Evolutionary conservation across 2,888 invertebrate genomes (phyloP), one percentile per base, ranked within the genome.

Genomic region (Leptinotarsa peninsularis): DNA sequence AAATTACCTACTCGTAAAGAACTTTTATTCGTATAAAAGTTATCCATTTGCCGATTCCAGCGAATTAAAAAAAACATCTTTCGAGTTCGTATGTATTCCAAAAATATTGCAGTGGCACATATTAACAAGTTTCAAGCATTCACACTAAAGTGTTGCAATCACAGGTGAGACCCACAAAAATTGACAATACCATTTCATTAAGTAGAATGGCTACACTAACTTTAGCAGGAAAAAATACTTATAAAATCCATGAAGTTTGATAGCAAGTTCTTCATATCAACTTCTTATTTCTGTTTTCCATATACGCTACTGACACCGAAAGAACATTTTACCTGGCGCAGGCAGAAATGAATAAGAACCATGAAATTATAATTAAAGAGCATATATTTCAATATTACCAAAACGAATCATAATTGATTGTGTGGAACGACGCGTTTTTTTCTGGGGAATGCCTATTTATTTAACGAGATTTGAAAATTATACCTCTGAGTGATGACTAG

Each of bases 331-430:
- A 76, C 76, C 76, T 76, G 76, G 17, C 68, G 66, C 68, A 71
- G 74, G 69, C 49, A 78, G 69, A 72, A 71, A 74, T 68, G 52
- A 49, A 33, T 74, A 74, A 77, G 72, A 67, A 78, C 79, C 80
- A 73, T 80, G 78, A 81, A 81, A 81, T 81, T 81, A 75, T 72
- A 78, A 78, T 78, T 72, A 73, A 77, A 77, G 79, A 80, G 80
- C 80, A 80, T 77, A 77, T 79, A 79, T 76, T 78, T 77, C 68
- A 71, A 73, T 77, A 78, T 79, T 79, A 80, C 81, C 76, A 76
- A 79, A 78, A 79, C 80, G 76, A 78, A 80, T 77, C 77, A 60
- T 80, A 80, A 81, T 81, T 81, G 78, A 81, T 79, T 80, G 77
- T 74, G 66, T 74, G 71, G 72, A 72, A 66, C 58, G 73, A 58